phyloP scores from a whole-genome alignment of 1,140 invertebrate species.

The Cataglyphis hispanica region DNA sequence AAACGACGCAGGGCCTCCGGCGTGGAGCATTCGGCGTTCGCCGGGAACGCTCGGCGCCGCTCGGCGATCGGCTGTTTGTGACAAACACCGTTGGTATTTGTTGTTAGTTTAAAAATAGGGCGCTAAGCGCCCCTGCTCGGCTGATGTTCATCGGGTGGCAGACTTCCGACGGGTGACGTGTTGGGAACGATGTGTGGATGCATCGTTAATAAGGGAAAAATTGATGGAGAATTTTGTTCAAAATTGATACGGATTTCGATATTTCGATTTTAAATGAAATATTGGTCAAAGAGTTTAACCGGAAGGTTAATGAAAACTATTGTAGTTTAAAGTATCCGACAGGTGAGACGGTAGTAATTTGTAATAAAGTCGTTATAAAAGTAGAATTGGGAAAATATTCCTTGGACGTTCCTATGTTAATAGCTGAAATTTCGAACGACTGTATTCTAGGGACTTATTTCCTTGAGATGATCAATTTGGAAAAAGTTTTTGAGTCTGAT shows the following conservation, averaged over 20 bases:
- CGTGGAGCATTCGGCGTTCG: no score
- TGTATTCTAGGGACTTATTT: neutral
- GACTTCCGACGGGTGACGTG: no score
- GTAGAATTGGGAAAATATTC: neutral
- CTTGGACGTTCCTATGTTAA: neutral
- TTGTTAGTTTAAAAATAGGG: no score
- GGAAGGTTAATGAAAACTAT: neutral
- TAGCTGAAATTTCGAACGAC: neutral
- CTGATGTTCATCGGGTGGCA: no score
- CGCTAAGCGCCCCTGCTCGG: no score
- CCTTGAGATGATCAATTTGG: neutral
- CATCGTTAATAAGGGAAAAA: neutral
- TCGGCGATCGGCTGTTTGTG: no score
- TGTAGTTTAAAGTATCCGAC: neutral
- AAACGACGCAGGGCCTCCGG: no score
- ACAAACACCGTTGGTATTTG: no score
- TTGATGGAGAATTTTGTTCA: neutral
- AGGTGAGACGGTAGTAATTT: neutral
- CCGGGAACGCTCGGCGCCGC: no score
- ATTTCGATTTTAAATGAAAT: neutral
- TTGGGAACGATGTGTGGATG: no score
- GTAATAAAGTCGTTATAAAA: neutral
- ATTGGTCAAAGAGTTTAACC: neutral
- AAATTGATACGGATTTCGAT: neutral
- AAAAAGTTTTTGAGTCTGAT: neutral